Conservation (phyloP, 2,888 invertebrate species). For the Pseudococcus jackbeardsleyi region DNA sequence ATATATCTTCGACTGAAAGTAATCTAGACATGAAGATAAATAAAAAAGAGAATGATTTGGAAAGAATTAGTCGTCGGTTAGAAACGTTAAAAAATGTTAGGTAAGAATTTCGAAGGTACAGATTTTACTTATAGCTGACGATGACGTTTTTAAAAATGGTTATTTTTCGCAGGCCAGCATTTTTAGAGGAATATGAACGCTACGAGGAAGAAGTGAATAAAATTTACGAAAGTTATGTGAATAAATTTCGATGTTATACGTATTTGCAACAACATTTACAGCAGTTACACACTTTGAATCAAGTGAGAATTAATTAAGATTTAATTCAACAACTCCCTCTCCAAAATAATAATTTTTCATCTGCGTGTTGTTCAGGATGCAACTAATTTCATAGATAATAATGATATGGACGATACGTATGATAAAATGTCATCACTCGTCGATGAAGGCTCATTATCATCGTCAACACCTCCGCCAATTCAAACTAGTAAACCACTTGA, state of each 20-base stretch:
- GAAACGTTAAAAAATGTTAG: conserved; percentile 95
- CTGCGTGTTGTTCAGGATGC: neutral
- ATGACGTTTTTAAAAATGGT: neutral
- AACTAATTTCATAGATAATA: conserved; percentile 2
- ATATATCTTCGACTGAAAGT: conserved; percentile 88
- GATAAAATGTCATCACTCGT: conserved; percentile 59
- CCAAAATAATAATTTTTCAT: neutral
- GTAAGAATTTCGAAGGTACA: conserved; percentile 70
- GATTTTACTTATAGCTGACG: neutral
- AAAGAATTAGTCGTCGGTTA: conserved; percentile 91
- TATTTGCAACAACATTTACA: conserved; percentile 89
- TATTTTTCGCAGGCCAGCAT: conserved; percentile 81
- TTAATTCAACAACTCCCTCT: neutral
- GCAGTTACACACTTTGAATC: conserved; percentile 70
- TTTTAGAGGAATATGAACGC: conserved; percentile 94
- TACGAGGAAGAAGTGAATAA: conserved; percentile 87
- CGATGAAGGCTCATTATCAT: conserved; percentile 56
- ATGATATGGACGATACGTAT: conserved; percentile 27
- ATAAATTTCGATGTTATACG: conserved; percentile 88
- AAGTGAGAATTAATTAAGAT: neutral
- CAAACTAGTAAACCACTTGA: conserved; percentile 15
- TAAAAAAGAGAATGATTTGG: conserved; percentile 88
- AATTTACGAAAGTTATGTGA: conserved; percentile 89
- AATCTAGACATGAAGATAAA: conserved; percentile 93
- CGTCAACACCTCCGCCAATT: conserved; percentile 24